Conservation (phyloP, 2,113 vertebrate species). For the Buteo buteo region DNA sequence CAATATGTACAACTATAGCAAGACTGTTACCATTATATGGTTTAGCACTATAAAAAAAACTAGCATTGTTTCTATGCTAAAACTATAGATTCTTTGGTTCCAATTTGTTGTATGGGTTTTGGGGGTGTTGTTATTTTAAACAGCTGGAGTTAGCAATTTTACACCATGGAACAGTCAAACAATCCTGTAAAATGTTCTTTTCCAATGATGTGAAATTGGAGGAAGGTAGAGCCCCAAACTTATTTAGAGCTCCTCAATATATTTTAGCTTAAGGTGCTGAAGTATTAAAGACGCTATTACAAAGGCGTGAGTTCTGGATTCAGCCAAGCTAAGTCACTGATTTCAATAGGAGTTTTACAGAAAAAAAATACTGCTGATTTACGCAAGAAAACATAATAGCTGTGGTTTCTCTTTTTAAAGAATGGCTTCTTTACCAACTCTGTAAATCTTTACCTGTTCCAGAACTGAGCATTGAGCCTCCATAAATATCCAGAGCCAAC, state of each 20-base stretch:
- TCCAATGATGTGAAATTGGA: neutral
- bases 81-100: neutral
- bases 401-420: neutral
- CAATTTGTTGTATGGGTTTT: neutral
- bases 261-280: neutral
- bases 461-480: slow-evolving; percentile 87
- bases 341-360: neutral
- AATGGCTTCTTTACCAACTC: neutral
- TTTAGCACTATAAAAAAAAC: neutral
- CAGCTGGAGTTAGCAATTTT: neutral
- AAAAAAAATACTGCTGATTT: neutral
- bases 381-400: neutral
- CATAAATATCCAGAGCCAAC: slow-evolving; percentile 93
- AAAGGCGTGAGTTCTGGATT: neutral
- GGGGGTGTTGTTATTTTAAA: neutral
- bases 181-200: neutral
- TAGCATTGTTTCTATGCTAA: neutral
- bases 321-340: neutral
- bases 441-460: slow-evolving; percentile 72
- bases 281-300: neutral
- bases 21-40: neutral
- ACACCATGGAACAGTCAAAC: neutral
- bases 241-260: neutral
- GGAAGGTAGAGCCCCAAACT: neutral
- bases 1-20: neutral